Base-by-base conservation (phyloP, 2,113 vertebrate genomes). In the Xiphophorus hellerii region DNA sequence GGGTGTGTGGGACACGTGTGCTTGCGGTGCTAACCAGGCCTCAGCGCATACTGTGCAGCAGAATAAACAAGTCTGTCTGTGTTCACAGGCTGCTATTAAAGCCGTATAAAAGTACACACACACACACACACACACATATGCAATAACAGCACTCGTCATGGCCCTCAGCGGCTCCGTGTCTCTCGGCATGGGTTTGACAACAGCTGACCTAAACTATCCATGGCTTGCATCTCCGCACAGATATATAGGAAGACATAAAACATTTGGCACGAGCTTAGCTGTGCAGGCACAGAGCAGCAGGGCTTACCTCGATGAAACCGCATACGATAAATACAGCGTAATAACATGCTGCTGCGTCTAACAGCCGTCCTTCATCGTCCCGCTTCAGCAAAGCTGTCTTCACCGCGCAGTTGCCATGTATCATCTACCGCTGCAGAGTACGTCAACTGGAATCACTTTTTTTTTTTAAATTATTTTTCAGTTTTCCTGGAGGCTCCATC, bases 61-160 rank as follows among this genome's bases (percentile, higher is more conserved):
- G 88, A 91, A 92, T 92, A 92, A 93, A 92, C 89, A 92, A 90
- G 87, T 87, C 89, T 85, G 86, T 89, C 89, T 93, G 88, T 92
- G 86, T 91, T 81, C 74, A 64, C 83, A 89, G 89, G 82, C 88
- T 92, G 86, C 90, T 90, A 94, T 93, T 92, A 92, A 92, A 92
- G 88, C 81, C 35, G 77, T 87, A 90, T 92, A 93, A 93, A 93
- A 90, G 87, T 90, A 80, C 86, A 92, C 88, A 91, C 79, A 80
- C 87, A 11, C 30, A 5, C 31, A 31, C 5, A 30, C 87, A 79
- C 86, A 92, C 88, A 91, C 79, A 80, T 86, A 83, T 85, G 89
- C 85, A 91, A 78, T 81, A 83, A 88, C 71, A 83, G 83, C 90
- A 88, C 82, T 90, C 81, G 84, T 92, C 90, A 91, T 81, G 77